Percentiles rank a stretch among this genome's conserved stretches.
phyloP scores from a whole-genome alignment of 2,797 vertebrate genomes.

The Enteromius radiatus region DNA sequence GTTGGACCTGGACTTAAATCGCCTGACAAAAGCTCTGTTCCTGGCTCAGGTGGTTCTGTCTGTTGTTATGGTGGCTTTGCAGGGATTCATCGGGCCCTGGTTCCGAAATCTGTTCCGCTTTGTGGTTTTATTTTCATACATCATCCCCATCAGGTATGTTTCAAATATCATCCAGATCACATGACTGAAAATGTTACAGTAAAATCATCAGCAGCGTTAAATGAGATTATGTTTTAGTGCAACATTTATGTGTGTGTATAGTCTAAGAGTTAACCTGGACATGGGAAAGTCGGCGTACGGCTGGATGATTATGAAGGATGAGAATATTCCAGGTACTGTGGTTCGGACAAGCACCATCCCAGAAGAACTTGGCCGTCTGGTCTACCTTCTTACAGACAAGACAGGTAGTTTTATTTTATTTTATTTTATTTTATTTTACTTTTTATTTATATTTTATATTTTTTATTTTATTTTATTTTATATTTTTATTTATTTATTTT shows the following conservation, averaged over 20 bases:
- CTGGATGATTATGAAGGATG: conserved; percentile 98
- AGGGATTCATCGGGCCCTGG: conserved; percentile 94
- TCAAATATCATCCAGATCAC: background rate
- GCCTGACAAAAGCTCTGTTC: conserved; percentile 95
- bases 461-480: no score
- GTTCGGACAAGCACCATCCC: conserved; percentile 98
- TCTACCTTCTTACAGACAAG: conserved; percentile 96
- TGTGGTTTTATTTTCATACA: conserved; percentile 96
- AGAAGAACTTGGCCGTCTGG: conserved; percentile 93
- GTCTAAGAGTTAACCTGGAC: conserved; percentile 96
- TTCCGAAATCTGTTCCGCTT: conserved; percentile 94
- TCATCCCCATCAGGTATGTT: conserved; percentile 96
- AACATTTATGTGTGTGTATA: conserved; percentile 58
- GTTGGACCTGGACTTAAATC: conserved; percentile 94
- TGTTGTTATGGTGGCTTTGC: conserved; percentile 90
- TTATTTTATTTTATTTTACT: background rate
- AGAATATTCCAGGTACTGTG: conserved; percentile 94
- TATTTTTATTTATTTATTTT: background rate
- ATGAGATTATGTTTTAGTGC: background rate
- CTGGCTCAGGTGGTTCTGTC: conserved; percentile 91
- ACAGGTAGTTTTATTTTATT: conserved; percentile 79
- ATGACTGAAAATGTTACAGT: background rate
- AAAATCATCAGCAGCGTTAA: background rate
- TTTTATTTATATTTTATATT: no score
- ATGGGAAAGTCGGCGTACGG: conserved; percentile 97